Evolutionary conservation across 2,797 vertebrate genomes (phyloP).

Genomic region (Chelonia mydas): DNA sequence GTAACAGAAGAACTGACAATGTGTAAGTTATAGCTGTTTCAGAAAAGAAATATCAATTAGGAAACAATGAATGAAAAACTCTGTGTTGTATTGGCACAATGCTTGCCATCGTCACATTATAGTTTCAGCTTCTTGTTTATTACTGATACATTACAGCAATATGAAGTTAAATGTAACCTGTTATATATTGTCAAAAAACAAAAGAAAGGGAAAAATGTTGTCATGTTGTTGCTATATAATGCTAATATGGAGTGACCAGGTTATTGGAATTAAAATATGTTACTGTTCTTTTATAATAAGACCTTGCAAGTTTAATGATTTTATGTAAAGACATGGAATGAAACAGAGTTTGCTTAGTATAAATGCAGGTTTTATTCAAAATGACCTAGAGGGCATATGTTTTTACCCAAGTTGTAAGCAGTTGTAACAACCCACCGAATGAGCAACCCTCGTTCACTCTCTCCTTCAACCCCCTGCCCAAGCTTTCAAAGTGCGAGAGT

Average conservation of each 20-base stretch:
- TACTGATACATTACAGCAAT: neutral
- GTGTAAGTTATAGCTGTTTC: neutral
- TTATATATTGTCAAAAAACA: neutral
- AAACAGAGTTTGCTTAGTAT: neutral
- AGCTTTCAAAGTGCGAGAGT: neutral
- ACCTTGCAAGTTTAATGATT: neutral
- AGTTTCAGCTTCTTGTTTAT: neutral
- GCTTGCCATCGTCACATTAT: neutral
- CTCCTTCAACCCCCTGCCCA: neutral
- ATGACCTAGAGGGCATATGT: neutral
- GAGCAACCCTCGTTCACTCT: accelerated
- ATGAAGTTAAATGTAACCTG: neutral
- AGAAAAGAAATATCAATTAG: neutral
- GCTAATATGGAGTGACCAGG: neutral
- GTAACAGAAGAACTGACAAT: neutral
- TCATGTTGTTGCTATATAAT: neutral
- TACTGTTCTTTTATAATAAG: neutral
- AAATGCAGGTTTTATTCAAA: neutral
- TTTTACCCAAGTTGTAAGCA: neutral
- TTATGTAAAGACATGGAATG: neutral
- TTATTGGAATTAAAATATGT: neutral
- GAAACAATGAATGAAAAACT: neutral
- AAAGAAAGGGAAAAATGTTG: neutral
- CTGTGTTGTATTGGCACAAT: neutral
- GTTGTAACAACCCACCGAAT: neutral